Evolutionary conservation across 1,140 invertebrate species (phyloP).

Genomic region (Papilio machaon): DNA sequence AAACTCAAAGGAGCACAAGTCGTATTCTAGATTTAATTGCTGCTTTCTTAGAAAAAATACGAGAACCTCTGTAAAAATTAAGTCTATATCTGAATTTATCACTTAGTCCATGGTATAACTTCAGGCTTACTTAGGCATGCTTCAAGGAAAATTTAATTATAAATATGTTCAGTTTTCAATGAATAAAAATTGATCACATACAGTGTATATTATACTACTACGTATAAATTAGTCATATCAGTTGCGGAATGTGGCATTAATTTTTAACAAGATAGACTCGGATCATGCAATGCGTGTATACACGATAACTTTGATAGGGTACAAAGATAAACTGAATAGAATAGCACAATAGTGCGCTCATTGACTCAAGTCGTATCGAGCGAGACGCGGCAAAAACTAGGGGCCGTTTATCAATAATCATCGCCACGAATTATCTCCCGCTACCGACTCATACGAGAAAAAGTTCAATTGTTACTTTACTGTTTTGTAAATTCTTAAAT

Average conservation of each 20-base stretch:
- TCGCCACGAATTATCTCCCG: conserved; percentile 61
- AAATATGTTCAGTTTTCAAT: no score
- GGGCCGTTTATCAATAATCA: conserved; percentile 61
- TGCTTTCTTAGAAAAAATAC: not conserved
- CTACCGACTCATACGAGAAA: conserved; percentile 48
- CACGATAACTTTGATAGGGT: conserved; percentile 18
- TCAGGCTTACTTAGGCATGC: no score
- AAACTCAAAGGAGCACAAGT: not conserved
- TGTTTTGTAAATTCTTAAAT: conserved; percentile 20
- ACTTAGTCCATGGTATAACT: no score
- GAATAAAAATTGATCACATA: no score
- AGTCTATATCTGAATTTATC: no score
- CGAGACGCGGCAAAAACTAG: conserved; percentile 54
- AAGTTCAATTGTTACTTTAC: conserved; percentile 31
- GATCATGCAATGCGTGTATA: not conserved
- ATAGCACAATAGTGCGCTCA: conserved; percentile 44
- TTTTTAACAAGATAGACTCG: not conserved
- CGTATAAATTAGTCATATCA: not conserved
- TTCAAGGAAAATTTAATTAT: no score
- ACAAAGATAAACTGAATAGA: conserved; percentile 29
- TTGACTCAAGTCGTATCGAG: conserved; percentile 43
- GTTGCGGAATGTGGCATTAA: not conserved
- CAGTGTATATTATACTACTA: not conserved
- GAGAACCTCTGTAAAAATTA: no score
- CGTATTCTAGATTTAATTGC: not conserved